phyloP scores from a whole-genome alignment of 2,888 invertebrate species.

The Oligia latruncula region DNA sequence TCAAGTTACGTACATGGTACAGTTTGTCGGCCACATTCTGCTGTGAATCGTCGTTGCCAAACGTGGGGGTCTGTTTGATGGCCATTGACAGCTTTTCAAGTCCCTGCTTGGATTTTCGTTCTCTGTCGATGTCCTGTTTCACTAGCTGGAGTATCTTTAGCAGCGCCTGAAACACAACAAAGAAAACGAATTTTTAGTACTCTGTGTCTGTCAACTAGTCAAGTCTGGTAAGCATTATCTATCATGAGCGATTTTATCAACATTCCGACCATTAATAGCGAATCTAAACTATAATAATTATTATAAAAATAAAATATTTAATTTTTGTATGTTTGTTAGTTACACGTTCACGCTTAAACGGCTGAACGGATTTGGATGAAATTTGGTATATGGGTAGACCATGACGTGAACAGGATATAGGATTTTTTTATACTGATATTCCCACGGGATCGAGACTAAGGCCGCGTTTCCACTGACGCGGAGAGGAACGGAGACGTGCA shows the following conservation, averaged over 20 bases:
- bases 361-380: too few species aligned
- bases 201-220: neutral
- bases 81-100: constrained; percentile 97
- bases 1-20: constrained; percentile 88
- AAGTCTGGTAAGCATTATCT: neutral
- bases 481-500: too few species aligned
- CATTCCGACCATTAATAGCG: neutral
- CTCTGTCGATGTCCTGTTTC: constrained; percentile 96
- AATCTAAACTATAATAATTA: too few species aligned
- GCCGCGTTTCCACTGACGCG: too few species aligned
- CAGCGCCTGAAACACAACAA: constrained; percentile 90
- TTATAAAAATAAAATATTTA: too few species aligned
- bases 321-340: too few species aligned
- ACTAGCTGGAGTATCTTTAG: constrained; percentile 96
- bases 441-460: too few species aligned
- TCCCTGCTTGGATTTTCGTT: constrained; percentile 96
- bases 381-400: too few species aligned
- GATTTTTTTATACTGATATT: too few species aligned
- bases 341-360: too few species aligned
- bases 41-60: constrained; percentile 96
- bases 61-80: constrained; percentile 95
- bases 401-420: too few species aligned
- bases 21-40: constrained; percentile 97
- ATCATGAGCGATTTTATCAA: neutral
- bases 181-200: neutral